A percentile compares a stretch with the other conserved stretches of the same genome.
Evolutionary conservation across 2,888 invertebrate species (phyloP).

Genomic region (Prosopocoilus inquinatus): DNA sequence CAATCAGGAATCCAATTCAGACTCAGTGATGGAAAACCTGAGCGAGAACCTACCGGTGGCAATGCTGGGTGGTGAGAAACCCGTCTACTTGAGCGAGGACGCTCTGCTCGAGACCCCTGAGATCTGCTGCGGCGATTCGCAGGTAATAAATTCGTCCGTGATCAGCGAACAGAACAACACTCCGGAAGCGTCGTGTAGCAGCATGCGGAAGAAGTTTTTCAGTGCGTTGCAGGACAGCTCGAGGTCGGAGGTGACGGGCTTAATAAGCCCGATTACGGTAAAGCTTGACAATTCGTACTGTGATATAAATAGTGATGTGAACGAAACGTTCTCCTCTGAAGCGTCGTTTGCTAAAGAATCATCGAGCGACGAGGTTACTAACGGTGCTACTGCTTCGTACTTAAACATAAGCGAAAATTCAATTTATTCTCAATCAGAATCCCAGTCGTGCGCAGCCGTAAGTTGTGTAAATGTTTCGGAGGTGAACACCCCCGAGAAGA

Average conservation of each 20-base stretch:
- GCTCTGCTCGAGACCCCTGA: constrained; percentile 44
- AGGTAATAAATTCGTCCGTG: not conserved
- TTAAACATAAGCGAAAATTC: too few relatives aligned
- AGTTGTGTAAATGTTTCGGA: not conserved
- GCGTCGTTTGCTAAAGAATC: too few relatives aligned
- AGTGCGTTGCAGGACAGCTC: constrained; percentile 18
- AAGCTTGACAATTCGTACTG: too few relatives aligned
- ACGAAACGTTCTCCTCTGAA: too few relatives aligned
- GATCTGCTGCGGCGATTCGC: not conserved
- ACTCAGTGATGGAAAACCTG: constrained; percentile 18
- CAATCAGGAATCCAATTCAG: constrained; percentile 42
- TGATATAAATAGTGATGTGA: too few relatives aligned
- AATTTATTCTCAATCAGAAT: too few relatives aligned
- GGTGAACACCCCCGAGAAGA: constrained; percentile 38
- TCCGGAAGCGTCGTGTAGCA: constrained; percentile 11
- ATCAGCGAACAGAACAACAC: constrained; percentile 4
- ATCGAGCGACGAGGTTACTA: too few relatives aligned
- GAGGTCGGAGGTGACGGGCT: constrained; percentile 3
- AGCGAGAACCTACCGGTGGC: not conserved
- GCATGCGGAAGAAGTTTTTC: constrained; percentile 14
- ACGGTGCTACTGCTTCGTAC: too few relatives aligned
- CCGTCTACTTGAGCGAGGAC: constrained; percentile 43
- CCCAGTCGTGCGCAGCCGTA: too few relatives aligned
- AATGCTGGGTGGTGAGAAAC: constrained; percentile 19
- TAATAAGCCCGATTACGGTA: too few relatives aligned